These are phyloP conservation scores for Eulithis prunata DNA, from an alignment of 2,888 invertebrate species.

Conservation along the genomic window DNA sequence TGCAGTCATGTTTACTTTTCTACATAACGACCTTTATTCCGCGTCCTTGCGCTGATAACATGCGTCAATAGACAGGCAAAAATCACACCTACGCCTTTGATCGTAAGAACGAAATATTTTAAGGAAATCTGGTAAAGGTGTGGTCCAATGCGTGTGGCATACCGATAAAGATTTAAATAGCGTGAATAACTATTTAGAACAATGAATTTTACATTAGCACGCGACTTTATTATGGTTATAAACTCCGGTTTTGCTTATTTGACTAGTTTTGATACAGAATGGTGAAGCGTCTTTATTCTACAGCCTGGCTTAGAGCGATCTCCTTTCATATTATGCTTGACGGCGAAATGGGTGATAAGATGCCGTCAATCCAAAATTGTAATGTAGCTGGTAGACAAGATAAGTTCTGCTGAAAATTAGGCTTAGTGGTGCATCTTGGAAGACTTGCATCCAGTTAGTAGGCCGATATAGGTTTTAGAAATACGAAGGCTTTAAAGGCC, in stretches of 20 bases:
- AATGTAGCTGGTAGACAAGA: too few relatives aligned
- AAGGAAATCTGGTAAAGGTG: conserved; percentile 7
- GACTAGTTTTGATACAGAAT: too few relatives aligned
- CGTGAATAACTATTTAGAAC: conserved; percentile 6
- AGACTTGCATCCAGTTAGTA: too few relatives aligned
- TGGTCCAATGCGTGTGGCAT: conserved; percentile 7
- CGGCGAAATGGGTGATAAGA: too few relatives aligned
- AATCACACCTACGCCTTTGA: conserved; percentile 8
- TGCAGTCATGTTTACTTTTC: not conserved
- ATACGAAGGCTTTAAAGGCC: too few relatives aligned
- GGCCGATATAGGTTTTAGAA: too few relatives aligned
- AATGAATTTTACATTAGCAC: conserved; percentile 5
- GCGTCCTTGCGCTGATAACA: conserved; percentile 23
- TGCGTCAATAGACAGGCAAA: conserved; percentile 7
- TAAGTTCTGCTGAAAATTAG: too few relatives aligned
- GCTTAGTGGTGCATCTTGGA: too few relatives aligned
- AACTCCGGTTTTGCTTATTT: not conserved
- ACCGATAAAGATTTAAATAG: conserved; percentile 1
- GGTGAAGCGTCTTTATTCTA: too few relatives aligned
- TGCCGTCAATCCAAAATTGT: too few relatives aligned
- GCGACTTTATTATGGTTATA: not conserved
- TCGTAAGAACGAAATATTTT: not conserved
- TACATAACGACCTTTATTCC: conserved; percentile 3
- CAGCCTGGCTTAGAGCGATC: too few relatives aligned
- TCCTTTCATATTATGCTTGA: too few relatives aligned